phyloP scores from a whole-genome alignment of 2,797 vertebrate genomes.

The Enteromius thamalakanensis region DNA sequence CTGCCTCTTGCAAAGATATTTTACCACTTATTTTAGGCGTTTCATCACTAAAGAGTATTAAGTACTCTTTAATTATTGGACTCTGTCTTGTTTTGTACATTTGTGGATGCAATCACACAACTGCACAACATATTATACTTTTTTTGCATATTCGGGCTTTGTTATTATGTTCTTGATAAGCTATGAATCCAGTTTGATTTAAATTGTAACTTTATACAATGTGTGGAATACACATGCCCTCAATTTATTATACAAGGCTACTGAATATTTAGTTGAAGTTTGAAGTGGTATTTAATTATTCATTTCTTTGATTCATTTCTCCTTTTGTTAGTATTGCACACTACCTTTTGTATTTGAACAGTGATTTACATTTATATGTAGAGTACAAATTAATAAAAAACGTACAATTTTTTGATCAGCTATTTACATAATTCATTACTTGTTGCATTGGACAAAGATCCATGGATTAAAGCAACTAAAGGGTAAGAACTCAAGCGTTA shows the following conservation, averaged over 20 bases:
- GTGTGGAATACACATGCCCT: neutral
- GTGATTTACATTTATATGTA: conserved; percentile 11
- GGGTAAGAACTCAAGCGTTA: neutral
- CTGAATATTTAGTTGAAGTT: neutral
- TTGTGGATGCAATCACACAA: neutral
- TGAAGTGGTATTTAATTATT: conserved; percentile 19
- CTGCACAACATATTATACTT: no score
- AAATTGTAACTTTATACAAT: neutral
- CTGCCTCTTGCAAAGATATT: neutral
- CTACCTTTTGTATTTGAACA: conserved; percentile 10
- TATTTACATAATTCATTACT: neutral
- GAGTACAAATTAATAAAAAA: conserved; percentile 19
- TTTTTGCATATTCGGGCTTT: neutral
- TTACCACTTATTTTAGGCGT: conserved; percentile 7
- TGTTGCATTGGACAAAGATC: neutral
- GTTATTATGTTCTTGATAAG: neutral
- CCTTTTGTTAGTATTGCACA: conserved; percentile 17
- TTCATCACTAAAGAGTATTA: neutral
- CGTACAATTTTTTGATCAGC: no score
- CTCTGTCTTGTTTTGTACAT: neutral
- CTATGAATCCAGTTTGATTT: neutral
- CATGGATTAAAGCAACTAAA: neutral
- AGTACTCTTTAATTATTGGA: neutral
- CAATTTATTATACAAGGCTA: neutral
- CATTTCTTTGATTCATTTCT: neutral